Evolutionary conservation across 2,113 vertebrate genomes (phyloP), one percentile per base, ranked within the genome.

Genomic region (Microtus ochrogaster): DNA sequence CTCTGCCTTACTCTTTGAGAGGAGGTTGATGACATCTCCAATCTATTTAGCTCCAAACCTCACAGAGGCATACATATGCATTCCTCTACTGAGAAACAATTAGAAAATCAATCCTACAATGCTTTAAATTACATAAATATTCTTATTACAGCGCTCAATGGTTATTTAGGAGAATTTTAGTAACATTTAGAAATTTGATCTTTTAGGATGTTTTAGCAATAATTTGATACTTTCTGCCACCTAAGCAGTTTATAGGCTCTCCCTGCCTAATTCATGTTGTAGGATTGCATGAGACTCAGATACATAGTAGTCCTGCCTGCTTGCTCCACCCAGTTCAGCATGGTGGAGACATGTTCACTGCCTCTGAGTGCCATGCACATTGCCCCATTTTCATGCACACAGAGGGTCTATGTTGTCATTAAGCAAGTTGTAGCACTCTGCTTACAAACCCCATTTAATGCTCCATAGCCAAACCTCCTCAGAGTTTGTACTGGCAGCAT

Each of bases 141-240:
- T 84, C 61, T 85, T 81, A 70, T 33, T 90, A 85, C 22, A 39
- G 68, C 44, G 12, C 65, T 76, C 36, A 4, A 24, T 39, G 58
- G 26, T 90, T 94, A 76, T 76, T 89, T 81, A 84, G 66, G 73
- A 65, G 33, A 16, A 33, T 68, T 83, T 94, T 68, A 93, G 39
- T 72, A 68, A 55, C 90, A 90, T 78, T 91, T 83, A 17, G 13
- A 65, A 58, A 77, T 82, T 28, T 19, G 16, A 33, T 95, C 47
- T 44, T 72, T 82, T 36, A n/a, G 73, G 49, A 36, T 76, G 55
- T 39, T 91, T 52, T 68, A 58, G 26, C 58, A 76, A 66, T 47
- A 77, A 87, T 41, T 76, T 33, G 41, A 44, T n/a, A 39, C 28
- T 72, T 94, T 92, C 86, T 76, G 74, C 33, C 44, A 19, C 30